Base-by-base conservation (phyloP, 2,888 invertebrate species). In the Podabrus alpinus region DNA sequence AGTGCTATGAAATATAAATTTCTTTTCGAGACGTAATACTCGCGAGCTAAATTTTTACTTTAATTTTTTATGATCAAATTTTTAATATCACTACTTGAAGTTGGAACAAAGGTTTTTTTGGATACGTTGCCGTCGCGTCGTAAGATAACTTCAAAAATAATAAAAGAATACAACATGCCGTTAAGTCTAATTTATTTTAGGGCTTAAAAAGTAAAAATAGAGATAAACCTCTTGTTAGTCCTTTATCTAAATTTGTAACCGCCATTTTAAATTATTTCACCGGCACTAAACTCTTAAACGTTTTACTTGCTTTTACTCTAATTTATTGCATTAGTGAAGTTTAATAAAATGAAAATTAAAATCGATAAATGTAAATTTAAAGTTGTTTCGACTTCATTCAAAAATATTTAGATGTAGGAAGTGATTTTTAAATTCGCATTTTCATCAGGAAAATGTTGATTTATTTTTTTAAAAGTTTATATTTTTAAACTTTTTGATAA, bases 401-500 rank as follows among this genome's bases (percentile, higher is more conserved):
- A 45, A 45, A 45, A 45, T 45, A 7, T n/a, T 10, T 13, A 45
- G 45, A 45, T n/a, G 45, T 13, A n/a, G 29, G 29, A 29, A 29
- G n/a, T 45, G 45, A 45, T 45, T 45, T 45, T 45, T n/a, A 45
- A 45, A 9, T n/a, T 45, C 45, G 45, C 45, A n/a, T 45, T 45
- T 45, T 45, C n/a, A n/a, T 45, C 45, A 45, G 7, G 0, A 45
- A 45, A 45, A 45, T n/a, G n/a, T 45, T n/a, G 45, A 45, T 45
- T 45, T 45, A 45, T 45, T 5, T n/a, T 45, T 24, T 29, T 45
- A n/a, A 13, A 45, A 45, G 45, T 45, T 64, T 64, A 64, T 21
- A 64, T 19, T 19, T 62, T 64, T 64, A 64, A 64, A 64, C 17
- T 21, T 64, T 64, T 64, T 64, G 62, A 68, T 68, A 68, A 68